Conservation (phyloP, 2,888 invertebrate species). For the Psococerastis gibbosa region DNA sequence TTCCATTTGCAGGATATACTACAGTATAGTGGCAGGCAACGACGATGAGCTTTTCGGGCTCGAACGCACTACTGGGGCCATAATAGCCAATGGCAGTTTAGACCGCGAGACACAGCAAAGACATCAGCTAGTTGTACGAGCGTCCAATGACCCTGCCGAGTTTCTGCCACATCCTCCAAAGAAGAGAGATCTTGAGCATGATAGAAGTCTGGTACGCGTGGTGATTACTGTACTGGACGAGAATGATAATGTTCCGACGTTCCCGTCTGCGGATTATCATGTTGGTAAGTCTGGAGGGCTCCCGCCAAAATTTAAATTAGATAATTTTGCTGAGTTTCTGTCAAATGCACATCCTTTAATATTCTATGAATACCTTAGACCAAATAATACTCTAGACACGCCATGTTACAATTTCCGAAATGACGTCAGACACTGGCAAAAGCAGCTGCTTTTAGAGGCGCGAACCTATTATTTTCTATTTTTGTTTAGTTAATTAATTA, state of each 20-base stretch:
- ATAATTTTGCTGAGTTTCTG: too few species aligned
- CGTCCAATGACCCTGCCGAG: slow-evolving; percentile 58
- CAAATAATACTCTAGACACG: too few species aligned
- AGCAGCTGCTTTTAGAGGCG: too few species aligned
- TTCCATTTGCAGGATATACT: slow-evolving; percentile 55
- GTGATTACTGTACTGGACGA: slow-evolving; percentile 55
- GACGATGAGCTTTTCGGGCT: slow-evolving; percentile 56
- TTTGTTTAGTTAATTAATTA: too few species aligned
- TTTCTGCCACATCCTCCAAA: slow-evolving; percentile 28
- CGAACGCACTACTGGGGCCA: slow-evolving; percentile 59
- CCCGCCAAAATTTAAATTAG: too few species aligned
- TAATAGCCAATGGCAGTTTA: slow-evolving; percentile 58
- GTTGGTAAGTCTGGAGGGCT: slow-evolving; percentile 32
- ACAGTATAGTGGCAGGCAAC: slow-evolving; percentile 61
- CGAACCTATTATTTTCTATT: too few species aligned
- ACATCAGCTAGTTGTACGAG: slow-evolving; percentile 59
- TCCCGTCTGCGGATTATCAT: slow-evolving; percentile 41
- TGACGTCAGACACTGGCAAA: too few species aligned
- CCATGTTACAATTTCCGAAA: too few species aligned
- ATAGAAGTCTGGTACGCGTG: slow-evolving; percentile 52
- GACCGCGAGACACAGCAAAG: slow-evolving; percentile 60
- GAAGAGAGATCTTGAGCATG: slow-evolving; percentile 24
- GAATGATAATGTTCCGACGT: slow-evolving; percentile 69
- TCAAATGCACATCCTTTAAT: too few species aligned
- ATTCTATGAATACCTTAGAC: too few species aligned